A percentile compares a stretch with the other conserved stretches of the same genome.
Conservation (phyloP, 2,888 invertebrate species). For the Pammene aurita region DNA sequence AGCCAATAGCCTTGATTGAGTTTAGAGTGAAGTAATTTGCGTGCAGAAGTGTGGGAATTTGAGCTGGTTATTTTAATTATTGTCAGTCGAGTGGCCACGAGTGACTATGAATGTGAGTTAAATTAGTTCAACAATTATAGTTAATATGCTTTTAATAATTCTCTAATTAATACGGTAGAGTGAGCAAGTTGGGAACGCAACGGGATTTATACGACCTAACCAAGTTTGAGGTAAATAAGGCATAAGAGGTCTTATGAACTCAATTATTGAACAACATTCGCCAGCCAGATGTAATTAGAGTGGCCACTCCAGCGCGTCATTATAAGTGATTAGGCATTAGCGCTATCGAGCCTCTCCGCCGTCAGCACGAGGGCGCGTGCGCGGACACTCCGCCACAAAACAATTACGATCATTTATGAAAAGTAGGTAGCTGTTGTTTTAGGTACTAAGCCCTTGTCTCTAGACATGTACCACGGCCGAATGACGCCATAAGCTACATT, state of each 20-base stretch:
- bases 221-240: too few relatives aligned
- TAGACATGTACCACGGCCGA: too few relatives aligned
- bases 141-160: background rate
- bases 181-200: background rate
- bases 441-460: too few relatives aligned
- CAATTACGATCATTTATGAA: background rate
- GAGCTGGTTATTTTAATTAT: background rate
- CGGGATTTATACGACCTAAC: too few relatives aligned
- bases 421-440: too few relatives aligned
- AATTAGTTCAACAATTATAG: background rate
- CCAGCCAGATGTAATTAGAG: conserved; percentile 17
- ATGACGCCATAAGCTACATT: too few relatives aligned
- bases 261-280: background rate
- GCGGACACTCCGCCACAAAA: background rate
- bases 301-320: conserved; percentile 11
- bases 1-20: conserved; percentile 25
- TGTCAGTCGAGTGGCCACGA: background rate
- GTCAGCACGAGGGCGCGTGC: background rate
- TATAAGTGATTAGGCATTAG: conserved; percentile 30
- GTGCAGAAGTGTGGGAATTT: conserved; percentile 27
- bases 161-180: background rate
- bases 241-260: background rate
- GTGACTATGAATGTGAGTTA: background rate
- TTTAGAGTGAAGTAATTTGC: conserved; percentile 10
- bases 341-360: conserved; percentile 12